phyloP scores from a whole-genome alignment of 2,113 vertebrate genomes.

The Campylomormyrus tamandua region DNA sequence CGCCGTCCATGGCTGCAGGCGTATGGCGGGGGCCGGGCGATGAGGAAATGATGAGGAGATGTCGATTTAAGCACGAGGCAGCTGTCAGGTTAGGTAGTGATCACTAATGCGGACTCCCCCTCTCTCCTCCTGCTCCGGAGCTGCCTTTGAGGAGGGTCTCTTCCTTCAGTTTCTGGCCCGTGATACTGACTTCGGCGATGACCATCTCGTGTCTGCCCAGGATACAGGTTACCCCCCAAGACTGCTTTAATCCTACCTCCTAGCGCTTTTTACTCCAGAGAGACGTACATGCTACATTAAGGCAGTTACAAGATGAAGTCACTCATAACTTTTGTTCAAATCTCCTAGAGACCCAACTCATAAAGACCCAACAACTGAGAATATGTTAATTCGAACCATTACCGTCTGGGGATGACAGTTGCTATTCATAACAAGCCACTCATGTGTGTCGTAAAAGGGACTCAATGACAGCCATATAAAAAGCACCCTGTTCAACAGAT shows the following conservation, averaged over 20 bases:
- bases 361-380: slow-evolving; percentile 18
- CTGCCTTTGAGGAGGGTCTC: slow-evolving; percentile 83
- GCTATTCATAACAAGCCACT: slow-evolving; percentile 15
- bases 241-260: background rate
- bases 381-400: slow-evolving; percentile 18
- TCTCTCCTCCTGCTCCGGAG: slow-evolving; percentile 51
- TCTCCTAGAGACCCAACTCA: background rate
- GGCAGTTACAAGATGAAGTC: slow-evolving; percentile 12
- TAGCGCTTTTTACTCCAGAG: background rate
- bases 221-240: background rate
- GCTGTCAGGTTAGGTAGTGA: slow-evolving; percentile 3
- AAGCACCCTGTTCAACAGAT: slow-evolving; percentile 11
- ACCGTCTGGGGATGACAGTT: slow-evolving; percentile 3
- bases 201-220: background rate
- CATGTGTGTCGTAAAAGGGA: slow-evolving; percentile 8
- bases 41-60: background rate
- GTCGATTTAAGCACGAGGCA: background rate
- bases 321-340: slow-evolving; percentile 16
- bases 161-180: slow-evolving; percentile 43
- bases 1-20: background rate
- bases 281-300: background rate
- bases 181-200: background rate
- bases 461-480: slow-evolving; percentile 6
- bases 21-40: background rate
- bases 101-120: background rate